Percentiles rank a stretch among this genome's conserved stretches.
phyloP scores from a whole-genome alignment of 2,888 invertebrate genomes.

The Melitaea athalia region DNA sequence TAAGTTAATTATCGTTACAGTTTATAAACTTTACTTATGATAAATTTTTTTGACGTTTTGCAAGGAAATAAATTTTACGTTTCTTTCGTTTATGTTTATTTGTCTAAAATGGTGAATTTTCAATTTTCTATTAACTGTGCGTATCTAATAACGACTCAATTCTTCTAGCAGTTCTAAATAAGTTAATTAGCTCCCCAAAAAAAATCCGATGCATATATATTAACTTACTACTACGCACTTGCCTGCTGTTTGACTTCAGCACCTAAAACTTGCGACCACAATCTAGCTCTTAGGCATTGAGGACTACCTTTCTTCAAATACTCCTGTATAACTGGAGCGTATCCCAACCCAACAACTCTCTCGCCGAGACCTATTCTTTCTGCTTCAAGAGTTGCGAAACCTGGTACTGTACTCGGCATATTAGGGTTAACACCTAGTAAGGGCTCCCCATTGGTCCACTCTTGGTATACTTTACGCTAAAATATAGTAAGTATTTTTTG shows the following conservation, averaged over 20 bases:
- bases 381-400: conserved; percentile 83
- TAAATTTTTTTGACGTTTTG: no score
- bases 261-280: conserved; percentile 94
- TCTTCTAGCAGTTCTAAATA: no score
- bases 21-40: no score
- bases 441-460: conserved; percentile 89
- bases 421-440: conserved; percentile 87
- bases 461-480: conserved; percentile 86
- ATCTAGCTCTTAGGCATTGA: conserved; percentile 87
- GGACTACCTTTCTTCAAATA: conserved; percentile 94
- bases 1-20: neutral
- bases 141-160: no score
- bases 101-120: no score
- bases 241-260: conserved; percentile 88
- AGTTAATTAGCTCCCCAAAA: neutral
- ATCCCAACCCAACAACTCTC: conserved; percentile 88
- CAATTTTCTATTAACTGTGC: no score
- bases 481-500: conserved; percentile 29
- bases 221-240: conserved; percentile 28
- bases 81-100: no score
- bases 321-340: conserved; percentile 95
- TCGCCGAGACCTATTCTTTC: conserved; percentile 89
- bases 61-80: no score
- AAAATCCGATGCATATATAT: neutral
- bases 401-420: conserved; percentile 78